Conservation (phyloP, 1,140 invertebrate species). For the Agraylea sexmaculata region DNA sequence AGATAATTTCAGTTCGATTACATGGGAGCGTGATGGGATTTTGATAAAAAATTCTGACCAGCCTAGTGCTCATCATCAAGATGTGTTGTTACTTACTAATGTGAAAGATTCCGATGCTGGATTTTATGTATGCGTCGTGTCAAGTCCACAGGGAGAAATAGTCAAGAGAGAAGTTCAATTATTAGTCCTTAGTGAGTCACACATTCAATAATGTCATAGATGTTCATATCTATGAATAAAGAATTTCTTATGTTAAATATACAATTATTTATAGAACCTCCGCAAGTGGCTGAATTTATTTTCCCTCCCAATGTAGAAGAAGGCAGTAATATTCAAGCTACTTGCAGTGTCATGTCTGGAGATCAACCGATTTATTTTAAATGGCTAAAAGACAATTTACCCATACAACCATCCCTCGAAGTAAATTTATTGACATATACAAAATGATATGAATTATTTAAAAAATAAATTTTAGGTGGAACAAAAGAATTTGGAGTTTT, state of each 20-base stretch:
- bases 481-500: constrained; percentile 64
- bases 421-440: constrained; percentile 25
- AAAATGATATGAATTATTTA: not conserved
- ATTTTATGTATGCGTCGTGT: constrained; percentile 62
- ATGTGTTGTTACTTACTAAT: constrained; percentile 55
- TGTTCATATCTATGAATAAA: not conserved
- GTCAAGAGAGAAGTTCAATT: constrained; percentile 51
- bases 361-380: constrained; percentile 69
- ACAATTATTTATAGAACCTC: constrained; percentile 43
- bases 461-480: constrained; percentile 45
- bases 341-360: constrained; percentile 74
- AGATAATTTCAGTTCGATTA: constrained; percentile 1
- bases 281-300: constrained; percentile 56
- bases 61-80: constrained; percentile 23
- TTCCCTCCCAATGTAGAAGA: constrained; percentile 65
- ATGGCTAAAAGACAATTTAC: constrained; percentile 66
- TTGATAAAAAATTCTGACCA: constrained; percentile 6
- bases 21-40: constrained; percentile 16
- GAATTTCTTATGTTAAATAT: not conserved
- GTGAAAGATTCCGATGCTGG: constrained; percentile 52
- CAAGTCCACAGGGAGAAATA: constrained; percentile 53
- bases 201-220: not conserved
- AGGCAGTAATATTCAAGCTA: constrained; percentile 67
- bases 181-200: constrained; percentile 53
- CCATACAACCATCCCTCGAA: constrained; percentile 44